Conservation (phyloP, 2,888 invertebrate species). For the Leucoptera coffeella region DNA sequence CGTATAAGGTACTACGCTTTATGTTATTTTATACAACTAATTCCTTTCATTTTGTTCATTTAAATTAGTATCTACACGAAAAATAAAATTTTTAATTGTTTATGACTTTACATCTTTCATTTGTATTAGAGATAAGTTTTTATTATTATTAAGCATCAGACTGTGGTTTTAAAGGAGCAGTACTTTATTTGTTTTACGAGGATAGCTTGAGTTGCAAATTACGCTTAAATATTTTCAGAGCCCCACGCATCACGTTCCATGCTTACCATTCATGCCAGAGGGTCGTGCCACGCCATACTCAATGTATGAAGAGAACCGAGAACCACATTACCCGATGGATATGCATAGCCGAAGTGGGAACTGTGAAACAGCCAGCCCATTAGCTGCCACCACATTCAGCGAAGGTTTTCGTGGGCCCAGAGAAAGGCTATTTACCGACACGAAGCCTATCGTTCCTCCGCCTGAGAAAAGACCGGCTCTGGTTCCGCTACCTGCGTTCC, state of each 20-base stretch:
- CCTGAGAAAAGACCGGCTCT: slow-evolving; percentile 31
- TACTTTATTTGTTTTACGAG: no score
- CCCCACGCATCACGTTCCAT: slow-evolving; percentile 18
- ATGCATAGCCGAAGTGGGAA: no score
- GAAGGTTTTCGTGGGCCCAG: not conserved
- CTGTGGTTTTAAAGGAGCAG: no score
- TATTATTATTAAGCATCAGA: no score
- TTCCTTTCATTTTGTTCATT: no score
- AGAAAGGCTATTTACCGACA: not conserved
- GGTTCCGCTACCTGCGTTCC: slow-evolving; percentile 72
- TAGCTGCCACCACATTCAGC: not conserved
- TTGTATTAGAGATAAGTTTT: not conserved
- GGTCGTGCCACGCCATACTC: slow-evolving; percentile 30
- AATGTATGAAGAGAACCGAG: slow-evolving; percentile 28
- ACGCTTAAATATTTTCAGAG: slow-evolving; percentile 16
- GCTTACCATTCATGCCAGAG: slow-evolving; percentile 24
- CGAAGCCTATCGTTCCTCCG: slow-evolving; percentile 16
- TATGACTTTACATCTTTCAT: no score
- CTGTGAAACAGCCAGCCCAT: no score
- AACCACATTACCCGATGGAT: no score
- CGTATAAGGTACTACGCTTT: slow-evolving; percentile 21
- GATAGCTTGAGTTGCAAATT: no score
- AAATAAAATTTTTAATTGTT: not conserved
- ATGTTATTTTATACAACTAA: no score
- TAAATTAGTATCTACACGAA: not conserved